phyloP scores from a whole-genome alignment of 2,797 vertebrate genomes.

The Acanthornis magna region DNA sequence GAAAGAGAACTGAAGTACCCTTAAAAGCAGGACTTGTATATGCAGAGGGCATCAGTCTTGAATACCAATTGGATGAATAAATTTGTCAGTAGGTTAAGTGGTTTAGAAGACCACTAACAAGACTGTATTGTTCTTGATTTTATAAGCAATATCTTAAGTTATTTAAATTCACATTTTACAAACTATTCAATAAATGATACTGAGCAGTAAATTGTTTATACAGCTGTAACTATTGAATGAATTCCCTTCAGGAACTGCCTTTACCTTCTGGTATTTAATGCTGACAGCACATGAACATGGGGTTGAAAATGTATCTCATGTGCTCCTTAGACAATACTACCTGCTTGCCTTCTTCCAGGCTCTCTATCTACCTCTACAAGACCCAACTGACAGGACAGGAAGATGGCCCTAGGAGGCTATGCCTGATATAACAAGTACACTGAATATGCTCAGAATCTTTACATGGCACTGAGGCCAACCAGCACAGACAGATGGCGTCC shows the following conservation, averaged over 20 bases:
- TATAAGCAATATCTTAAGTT: neutral
- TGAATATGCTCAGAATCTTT: neutral
- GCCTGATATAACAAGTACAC: neutral
- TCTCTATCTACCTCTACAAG: neutral
- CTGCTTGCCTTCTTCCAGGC: neutral
- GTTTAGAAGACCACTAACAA: neutral
- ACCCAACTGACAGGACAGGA: neutral
- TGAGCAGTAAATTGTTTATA: neutral
- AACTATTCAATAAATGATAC: neutral
- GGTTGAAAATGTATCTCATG: neutral
- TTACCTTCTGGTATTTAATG: neutral
- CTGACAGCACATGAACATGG: neutral
- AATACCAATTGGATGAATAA: neutral
- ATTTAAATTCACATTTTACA: neutral
- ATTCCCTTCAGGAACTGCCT: neutral
- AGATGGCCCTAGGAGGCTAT: neutral
- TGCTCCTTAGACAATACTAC: neutral
- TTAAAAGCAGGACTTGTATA: neutral
- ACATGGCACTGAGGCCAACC: neutral
- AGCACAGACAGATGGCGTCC: neutral
- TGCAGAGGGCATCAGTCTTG: neutral
- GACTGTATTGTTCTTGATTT: neutral
- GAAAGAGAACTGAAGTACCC: constrained; percentile 19
- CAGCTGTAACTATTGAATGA: neutral
- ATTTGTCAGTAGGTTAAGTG: constrained; percentile 11